These are phyloP conservation scores for Plectrocnemia conspersa DNA, from an alignment of 1,140 invertebrate genomes.

Conservation along the genomic window DNA sequence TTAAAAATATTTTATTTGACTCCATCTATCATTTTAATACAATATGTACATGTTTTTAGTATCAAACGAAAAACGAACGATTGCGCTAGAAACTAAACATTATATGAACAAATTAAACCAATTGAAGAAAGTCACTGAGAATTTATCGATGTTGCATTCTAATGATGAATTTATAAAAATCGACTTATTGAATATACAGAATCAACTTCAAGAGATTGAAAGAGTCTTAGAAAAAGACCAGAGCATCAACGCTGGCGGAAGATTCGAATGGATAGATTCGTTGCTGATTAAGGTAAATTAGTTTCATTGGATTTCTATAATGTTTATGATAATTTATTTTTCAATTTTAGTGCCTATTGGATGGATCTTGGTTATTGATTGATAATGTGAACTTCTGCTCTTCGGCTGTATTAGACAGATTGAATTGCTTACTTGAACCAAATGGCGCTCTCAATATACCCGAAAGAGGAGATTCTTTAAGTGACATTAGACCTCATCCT, in stretches of 20 bases:
- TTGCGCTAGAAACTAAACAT: conserved; percentile 50
- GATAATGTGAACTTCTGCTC: conserved; percentile 98
- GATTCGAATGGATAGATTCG: conserved; percentile 98
- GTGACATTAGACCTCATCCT: conserved; percentile 77
- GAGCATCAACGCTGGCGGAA: conserved; percentile 70
- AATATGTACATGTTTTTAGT: conserved; percentile 29
- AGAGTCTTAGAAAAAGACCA: conserved; percentile 51
- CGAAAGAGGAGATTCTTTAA: conserved; percentile 79
- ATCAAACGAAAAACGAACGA: conserved; percentile 39
- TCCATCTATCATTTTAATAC: conserved; percentile 13
- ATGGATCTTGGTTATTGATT: conserved; percentile 87
- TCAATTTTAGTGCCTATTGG: conserved; percentile 66
- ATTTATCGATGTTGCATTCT: conserved; percentile 37
- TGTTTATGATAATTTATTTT: conserved; percentile 13
- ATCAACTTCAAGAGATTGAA: conserved; percentile 38
- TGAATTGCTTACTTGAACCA: conserved; percentile 93
- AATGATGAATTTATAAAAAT: conserved; percentile 22
- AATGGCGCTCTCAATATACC: conserved; percentile 83
- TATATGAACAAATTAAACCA: conserved; percentile 52
- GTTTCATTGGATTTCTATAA: conserved; percentile 1
- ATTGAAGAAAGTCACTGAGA: conserved; percentile 45
- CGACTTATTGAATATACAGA: conserved; percentile 35
- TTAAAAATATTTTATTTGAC: conserved; percentile 5
- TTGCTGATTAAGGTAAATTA: conserved; percentile 70
- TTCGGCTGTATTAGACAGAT: conserved; percentile 90